phyloP scores from a whole-genome alignment of 2,113 vertebrate genomes.

The Euleptes europaea region DNA sequence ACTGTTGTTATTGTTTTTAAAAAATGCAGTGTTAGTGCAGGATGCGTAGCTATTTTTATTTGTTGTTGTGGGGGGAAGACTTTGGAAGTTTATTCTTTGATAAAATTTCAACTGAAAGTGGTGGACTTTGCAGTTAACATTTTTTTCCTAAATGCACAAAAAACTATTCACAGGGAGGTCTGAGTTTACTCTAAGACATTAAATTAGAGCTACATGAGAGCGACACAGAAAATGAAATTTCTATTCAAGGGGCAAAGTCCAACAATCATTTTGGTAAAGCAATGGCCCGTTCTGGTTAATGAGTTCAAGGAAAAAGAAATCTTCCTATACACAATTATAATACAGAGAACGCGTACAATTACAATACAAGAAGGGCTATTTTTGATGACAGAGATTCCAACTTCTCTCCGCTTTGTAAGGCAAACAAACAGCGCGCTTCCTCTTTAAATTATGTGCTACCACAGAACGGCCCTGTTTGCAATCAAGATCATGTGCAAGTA shows the following conservation, averaged over 20 bases:
- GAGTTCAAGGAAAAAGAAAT: constrained; percentile 38
- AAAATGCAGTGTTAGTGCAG: rapidly evolving
- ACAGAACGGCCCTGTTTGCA: not conserved
- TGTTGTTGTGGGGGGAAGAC: constrained; percentile 52
- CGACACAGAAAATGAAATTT: constrained; percentile 28
- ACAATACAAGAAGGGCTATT: not conserved
- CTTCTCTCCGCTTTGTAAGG: rapidly evolving
- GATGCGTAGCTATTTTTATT: rapidly evolving
- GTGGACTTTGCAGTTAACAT: constrained; percentile 30
- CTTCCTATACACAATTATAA: constrained; percentile 64
- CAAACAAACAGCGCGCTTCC: not conserved
- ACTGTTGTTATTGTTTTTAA: not conserved
- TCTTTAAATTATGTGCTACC: not conserved
- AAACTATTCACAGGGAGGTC: constrained; percentile 3
- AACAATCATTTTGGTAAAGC: constrained; percentile 58
- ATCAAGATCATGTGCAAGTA: not conserved
- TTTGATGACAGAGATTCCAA: rapidly evolving
- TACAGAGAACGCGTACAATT: constrained; percentile 52
- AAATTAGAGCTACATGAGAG: constrained; percentile 30
- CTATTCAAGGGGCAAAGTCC: constrained; percentile 33
- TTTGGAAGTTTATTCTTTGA: constrained; percentile 66
- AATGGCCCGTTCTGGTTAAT: constrained; percentile 15
- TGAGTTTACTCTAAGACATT: constrained; percentile 40
- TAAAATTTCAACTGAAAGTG: constrained; percentile 58
- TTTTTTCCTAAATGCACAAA: constrained; percentile 34